phyloP scores from a whole-genome alignment of 2,113 vertebrate species.

The Catharus bicknelli region DNA sequence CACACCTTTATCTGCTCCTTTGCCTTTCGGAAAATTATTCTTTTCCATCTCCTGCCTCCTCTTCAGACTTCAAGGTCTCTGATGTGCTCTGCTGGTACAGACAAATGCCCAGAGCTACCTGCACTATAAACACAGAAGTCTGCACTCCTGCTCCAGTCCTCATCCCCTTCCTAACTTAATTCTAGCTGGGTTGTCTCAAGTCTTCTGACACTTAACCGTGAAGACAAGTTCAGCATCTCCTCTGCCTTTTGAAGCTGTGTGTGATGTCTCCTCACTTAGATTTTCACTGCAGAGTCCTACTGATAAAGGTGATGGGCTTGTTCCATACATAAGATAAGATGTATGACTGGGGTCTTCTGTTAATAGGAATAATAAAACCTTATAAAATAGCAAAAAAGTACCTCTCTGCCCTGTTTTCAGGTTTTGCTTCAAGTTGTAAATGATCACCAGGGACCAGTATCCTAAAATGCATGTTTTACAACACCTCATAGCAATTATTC shows the following conservation, averaged over 20 bases:
- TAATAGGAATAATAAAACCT: not conserved
- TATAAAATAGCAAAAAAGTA: not conserved
- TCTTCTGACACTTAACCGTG: not conserved
- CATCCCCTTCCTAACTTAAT: not conserved
- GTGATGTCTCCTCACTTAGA: not conserved
- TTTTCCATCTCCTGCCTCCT: not conserved
- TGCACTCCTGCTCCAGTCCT: not conserved
- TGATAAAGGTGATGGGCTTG: not conserved
- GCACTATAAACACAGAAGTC: not conserved
- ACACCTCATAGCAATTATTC: not conserved
- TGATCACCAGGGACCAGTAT: not conserved
- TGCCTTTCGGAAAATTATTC: not conserved
- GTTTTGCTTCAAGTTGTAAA: not conserved
- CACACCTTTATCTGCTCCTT: not conserved
- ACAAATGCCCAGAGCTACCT: not conserved
- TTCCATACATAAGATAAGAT: not conserved
- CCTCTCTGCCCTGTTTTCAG: not conserved
- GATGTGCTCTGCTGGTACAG: not conserved
- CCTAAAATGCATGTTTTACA: not conserved
- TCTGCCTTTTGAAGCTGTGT: not conserved
- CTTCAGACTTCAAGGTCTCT: not conserved
- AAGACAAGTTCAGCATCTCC: not conserved
- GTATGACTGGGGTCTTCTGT: rapidly evolving
- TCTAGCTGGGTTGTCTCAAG: not conserved
- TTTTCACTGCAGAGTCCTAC: not conserved